phyloP scores from a whole-genome alignment of 2,113 vertebrate species.

The Semicossyphus pulcher region DNA sequence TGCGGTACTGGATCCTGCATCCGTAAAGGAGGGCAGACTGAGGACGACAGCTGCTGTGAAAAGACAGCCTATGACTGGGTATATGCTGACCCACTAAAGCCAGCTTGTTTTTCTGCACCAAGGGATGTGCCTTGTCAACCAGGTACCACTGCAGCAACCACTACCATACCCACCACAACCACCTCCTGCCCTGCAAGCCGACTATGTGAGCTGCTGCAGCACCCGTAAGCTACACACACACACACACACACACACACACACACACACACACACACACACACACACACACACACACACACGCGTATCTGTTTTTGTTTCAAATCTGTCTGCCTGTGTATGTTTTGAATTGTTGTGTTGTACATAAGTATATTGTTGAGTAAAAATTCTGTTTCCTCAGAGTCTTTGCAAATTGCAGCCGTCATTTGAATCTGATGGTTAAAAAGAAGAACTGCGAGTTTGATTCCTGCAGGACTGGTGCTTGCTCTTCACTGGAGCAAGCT shows the following conservation, averaged over 20 bases:
- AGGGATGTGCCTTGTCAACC: constrained; percentile 47
- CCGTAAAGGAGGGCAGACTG: constrained; percentile 67
- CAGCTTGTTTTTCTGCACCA: constrained; percentile 57
- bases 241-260: no score
- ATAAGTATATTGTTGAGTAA: no score
- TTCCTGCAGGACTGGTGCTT: constrained; percentile 25
- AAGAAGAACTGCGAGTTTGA: constrained; percentile 75
- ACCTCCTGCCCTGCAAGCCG: neutral
- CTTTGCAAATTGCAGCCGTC: constrained; percentile 64
- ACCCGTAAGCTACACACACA: constrained; percentile 57
- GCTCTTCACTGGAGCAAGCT: constrained; percentile 69
- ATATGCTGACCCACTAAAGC: constrained; percentile 61
- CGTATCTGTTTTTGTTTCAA: neutral
- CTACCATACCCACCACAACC: neutral
- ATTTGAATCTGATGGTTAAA: constrained; percentile 42
- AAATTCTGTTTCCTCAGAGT: constrained; percentile 60
- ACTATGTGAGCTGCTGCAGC: constrained; percentile 66
- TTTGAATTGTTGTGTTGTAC: no score
- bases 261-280: no score
- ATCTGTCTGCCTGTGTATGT: no score
- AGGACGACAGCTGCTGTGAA: constrained; percentile 74
- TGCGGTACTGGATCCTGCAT: constrained; percentile 77
- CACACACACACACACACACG: no score
- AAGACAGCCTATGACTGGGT: constrained; percentile 80
- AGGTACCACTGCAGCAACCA: fast-evolving